Conservation (phyloP, 2,888 invertebrate species). For the Mimumesa dahlbomi region DNA sequence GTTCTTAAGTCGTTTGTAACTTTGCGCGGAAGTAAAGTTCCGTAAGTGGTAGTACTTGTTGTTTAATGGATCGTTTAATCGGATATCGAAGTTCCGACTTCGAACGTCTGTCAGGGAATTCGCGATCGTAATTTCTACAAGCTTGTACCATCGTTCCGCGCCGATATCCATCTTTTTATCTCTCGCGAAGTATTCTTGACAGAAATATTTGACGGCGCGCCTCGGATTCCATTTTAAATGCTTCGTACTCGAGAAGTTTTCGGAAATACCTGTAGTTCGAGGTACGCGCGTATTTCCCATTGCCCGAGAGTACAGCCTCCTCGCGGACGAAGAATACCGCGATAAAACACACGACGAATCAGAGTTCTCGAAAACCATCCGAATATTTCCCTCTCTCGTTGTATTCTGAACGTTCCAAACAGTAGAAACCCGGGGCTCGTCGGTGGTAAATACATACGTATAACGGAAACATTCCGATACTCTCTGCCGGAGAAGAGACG, state of each 20-base stretch:
- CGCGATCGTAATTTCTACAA: conserved; percentile 27
- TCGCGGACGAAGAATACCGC: too few species aligned
- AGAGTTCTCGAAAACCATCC: background rate
- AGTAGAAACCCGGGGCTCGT: too few species aligned
- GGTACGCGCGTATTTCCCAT: background rate
- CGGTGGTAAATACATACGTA: too few species aligned
- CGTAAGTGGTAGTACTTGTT: conserved; percentile 22
- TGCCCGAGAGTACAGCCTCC: too few species aligned
- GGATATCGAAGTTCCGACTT: conserved; percentile 29
- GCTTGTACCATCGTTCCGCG: background rate
- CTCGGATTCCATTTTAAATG: conserved; percentile 9
- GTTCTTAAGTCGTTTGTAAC: conserved; percentile 34
- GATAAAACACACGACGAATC: too few species aligned
- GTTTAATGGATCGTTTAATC: conserved; percentile 52
- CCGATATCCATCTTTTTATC: background rate
- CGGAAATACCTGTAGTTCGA: conserved; percentile 1
- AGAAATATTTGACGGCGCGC: conserved; percentile 23
- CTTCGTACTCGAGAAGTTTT: background rate
- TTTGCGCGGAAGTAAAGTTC: conserved; percentile 12
- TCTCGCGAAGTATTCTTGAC: conserved; percentile 1
- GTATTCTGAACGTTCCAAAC: too few species aligned
- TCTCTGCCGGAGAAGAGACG: too few species aligned
- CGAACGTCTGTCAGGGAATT: conserved; percentile 15
- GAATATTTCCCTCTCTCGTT: too few species aligned
- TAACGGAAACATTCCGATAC: too few species aligned